Base-by-base conservation (phyloP, 2,888 invertebrate species). In the Agrotis exclamationis region DNA sequence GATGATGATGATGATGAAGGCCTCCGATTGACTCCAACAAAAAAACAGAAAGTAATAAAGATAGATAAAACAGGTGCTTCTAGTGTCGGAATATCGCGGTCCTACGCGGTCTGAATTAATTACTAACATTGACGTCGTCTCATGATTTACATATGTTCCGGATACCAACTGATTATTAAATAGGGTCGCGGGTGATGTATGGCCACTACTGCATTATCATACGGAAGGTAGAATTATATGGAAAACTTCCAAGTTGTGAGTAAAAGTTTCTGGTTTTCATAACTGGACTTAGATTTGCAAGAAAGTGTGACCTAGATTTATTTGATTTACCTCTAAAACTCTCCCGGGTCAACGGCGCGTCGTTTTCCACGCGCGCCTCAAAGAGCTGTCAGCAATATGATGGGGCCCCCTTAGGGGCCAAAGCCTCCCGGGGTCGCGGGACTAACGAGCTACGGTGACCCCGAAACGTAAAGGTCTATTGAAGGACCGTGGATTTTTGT, bases 91-190 rank as follows among this genome's bases (percentile, higher is more conserved):
- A 80, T 83, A 84, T 74, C 79, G 78, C 39, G 71, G 63, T 65
- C 56, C 56, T 69, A 75, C 87, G 87, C 87, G 88, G 76, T 33
- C 44, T 79, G 87, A 86, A 88, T 87, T 86, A 88, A 87, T 87
- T 88, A 85, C 74, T 67, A 58, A 79, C 84, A 82, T 78, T 86
- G 87, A 86, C 78, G 76, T 57, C 75, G 62, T 59, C 51, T 64
- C 70, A 77, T 86, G 87, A 88, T 80, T 86, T 80, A n/a, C n/a
- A n/a, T n/a, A 87, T 83, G 80, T 69, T 0, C 65, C 76, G 84
- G 85, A 86, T 86, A 83, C 86, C 59, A 63, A 67, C 84, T 81
- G 87, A 83, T 84, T 87, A 85, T 88, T 86, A 86, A 87, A 85
- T 76, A 85, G 80, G 74, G 54, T 75, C 28, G 68, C 51, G 50